Base-by-base conservation (phyloP, 2,888 invertebrate genomes). In the Lymantria monacha region DNA sequence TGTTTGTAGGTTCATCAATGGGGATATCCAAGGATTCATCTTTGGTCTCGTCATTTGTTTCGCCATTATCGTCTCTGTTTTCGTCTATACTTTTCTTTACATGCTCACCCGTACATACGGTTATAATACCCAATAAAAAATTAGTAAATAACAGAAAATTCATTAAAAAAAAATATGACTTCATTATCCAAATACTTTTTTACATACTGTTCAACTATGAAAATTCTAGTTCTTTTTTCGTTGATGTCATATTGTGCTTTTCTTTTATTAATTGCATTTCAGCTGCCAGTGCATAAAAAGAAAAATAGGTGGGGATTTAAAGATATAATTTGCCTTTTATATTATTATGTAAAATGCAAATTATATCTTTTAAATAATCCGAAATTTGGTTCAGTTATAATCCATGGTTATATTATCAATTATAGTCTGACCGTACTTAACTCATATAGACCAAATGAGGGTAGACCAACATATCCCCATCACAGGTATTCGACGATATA, bases 1-100 rank as follows among this genome's bases (percentile, higher is more conserved):
- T 55, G 40, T 74, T 76, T 54, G 61, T 72, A 10, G 66, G 51
- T 49, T 83, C 85, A 49, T 48, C 85, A 33, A 64, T 37, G 9
- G 83, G 70, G 42, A 89, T 81, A 11, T 80, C 86, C 66, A 89
- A 53, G 13, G 86, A 79, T 46, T 85, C 83, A 37, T 87, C 81
- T 66, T 81, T 84, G 10, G 70, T 48, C n/a, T 88, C 87, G 31
- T 85, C 83, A 53, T 69, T 74, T 30, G 57, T 70, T 46, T 85
- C 85, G 42, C 81, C 83, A 38, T 69, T 81, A 50, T 85, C 83
- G 51, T 85, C 85, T 66, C 76, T 74, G 48, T 69, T 79, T 37
- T 87, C 84, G 50, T 87, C 85, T 14, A 79, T 75, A 65, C 84
- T 88, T 66, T 87, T 87, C 61, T 86, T 87, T 10, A 82, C 81